phyloP scores from a whole-genome alignment of 2,888 invertebrate species.

The Tuberolachnus salignus region DNA sequence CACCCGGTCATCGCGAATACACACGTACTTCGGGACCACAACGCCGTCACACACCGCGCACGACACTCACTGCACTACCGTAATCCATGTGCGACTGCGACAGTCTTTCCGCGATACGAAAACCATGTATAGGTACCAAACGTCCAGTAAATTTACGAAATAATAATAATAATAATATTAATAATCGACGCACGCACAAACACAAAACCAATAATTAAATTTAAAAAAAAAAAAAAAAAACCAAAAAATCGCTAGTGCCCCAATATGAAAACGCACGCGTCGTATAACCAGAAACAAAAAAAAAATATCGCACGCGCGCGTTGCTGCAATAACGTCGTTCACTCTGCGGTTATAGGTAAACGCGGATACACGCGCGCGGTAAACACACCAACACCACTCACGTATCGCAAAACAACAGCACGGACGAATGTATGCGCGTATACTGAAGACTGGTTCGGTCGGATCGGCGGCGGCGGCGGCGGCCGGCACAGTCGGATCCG shows the following conservation, averaged over 20 bases:
- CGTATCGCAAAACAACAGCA: slow-evolving; percentile 12
- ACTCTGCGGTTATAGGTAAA: neutral
- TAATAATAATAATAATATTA: too few relatives aligned
- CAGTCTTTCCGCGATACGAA: neutral
- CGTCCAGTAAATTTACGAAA: too few relatives aligned
- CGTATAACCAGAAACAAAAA: neutral
- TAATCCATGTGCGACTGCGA: slow-evolving; percentile 32
- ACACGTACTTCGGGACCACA: neutral
- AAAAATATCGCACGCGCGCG: neutral
- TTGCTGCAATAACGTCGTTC: neutral
- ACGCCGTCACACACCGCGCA: neutral
- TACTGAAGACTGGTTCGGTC: slow-evolving; percentile 51
- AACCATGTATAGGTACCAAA: neutral
- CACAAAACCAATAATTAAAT: neutral
- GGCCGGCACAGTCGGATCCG: slow-evolving; percentile 44
- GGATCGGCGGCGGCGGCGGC: slow-evolving; percentile 32
- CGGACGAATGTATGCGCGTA: slow-evolving; percentile 37
- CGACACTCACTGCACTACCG: slow-evolving; percentile 43
- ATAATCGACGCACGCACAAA: neutral
- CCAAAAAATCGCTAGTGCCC: neutral
- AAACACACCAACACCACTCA: neutral
- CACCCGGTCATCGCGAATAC: slow-evolving; percentile 26
- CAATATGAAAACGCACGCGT: neutral
- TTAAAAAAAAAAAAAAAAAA: neutral
- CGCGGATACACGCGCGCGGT: slow-evolving; percentile 10